phyloP scores from a whole-genome alignment of 2,113 vertebrate species.

The Microtus ochrogaster region DNA sequence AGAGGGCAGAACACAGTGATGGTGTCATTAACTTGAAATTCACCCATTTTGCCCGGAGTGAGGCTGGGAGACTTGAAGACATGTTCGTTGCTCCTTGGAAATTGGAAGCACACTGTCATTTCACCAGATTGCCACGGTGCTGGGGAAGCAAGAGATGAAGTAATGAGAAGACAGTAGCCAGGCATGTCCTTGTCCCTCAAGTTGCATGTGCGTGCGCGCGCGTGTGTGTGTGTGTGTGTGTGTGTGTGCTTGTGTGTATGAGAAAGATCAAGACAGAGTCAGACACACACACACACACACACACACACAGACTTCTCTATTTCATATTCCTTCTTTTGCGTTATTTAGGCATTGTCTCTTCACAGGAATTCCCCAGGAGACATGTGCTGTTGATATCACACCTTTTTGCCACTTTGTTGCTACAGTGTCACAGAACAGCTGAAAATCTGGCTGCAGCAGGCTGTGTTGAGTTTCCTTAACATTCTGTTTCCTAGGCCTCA shows the following conservation, averaged over 20 bases:
- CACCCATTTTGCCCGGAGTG: constrained; percentile 1
- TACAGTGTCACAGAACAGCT: constrained; percentile 56
- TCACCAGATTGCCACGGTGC: not conserved
- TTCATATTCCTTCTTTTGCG: constrained; percentile 10
- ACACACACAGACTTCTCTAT: not conserved
- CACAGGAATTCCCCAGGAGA: constrained; percentile 16
- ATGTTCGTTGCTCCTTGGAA: not conserved
- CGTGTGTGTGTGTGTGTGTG: not conserved
- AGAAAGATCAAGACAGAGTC: not conserved
- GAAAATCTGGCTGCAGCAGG: constrained; percentile 52
- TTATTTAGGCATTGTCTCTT: constrained; percentile 48
- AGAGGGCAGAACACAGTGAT: not conserved
- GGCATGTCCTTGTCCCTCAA: too few species aligned
- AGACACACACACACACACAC: not conserved
- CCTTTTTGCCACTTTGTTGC: constrained; percentile 56
- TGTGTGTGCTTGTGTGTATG: not conserved
- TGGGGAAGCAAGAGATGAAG: not conserved
- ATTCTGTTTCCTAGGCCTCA: not conserved
- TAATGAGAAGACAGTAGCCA: not conserved
- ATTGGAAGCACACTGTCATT: constrained; percentile 25
- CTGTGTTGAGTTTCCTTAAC: constrained; percentile 18
- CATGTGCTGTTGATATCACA: constrained; percentile 63
- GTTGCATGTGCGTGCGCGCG: too few species aligned
- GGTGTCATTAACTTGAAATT: not conserved
- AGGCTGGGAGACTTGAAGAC: constrained; percentile 22